phyloP scores from a whole-genome alignment of 2,888 invertebrate genomes.

The Drosophila subquinaria region DNA sequence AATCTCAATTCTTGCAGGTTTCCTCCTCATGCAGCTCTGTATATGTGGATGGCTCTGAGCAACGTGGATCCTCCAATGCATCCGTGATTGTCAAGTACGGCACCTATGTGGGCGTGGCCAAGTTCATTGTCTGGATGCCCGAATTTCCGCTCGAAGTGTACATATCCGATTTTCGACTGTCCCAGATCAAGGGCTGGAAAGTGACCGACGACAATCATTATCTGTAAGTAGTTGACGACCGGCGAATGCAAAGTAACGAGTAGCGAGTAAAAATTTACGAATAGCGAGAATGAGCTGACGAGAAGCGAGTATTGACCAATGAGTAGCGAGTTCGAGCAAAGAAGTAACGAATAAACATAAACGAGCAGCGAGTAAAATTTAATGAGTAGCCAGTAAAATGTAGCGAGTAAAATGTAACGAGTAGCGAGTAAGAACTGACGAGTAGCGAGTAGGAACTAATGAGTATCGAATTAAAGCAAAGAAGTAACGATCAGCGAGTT shows the following conservation, averaged over 20 bases:
- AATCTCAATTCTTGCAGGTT: conserved; percentile 87
- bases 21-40: conserved; percentile 98
- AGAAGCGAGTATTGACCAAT: background rate
- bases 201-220: conserved; percentile 91
- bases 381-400: background rate
- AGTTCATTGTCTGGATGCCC: conserved; percentile 98
- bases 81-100: conserved; percentile 97
- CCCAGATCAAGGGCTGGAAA: conserved; percentile 97
- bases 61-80: conserved; percentile 96
- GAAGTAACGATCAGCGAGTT: background rate
- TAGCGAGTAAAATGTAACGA: background rate
- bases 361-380: background rate
- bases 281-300: background rate
- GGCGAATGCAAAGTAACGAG: background rate
- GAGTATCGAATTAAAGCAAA: background rate
- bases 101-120: conserved; percentile 94
- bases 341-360: background rate
- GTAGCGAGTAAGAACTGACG: background rate
- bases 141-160: conserved; percentile 96
- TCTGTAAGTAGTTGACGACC: conserved; percentile 70
- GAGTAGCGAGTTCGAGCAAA: background rate
- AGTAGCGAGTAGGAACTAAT: background rate
- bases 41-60: conserved; percentile 98
- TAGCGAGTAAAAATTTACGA: background rate
- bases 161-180: conserved; percentile 94